Base-by-base conservation (phyloP, 2,113 vertebrate genomes). In the Baryphthengus martii region DNA sequence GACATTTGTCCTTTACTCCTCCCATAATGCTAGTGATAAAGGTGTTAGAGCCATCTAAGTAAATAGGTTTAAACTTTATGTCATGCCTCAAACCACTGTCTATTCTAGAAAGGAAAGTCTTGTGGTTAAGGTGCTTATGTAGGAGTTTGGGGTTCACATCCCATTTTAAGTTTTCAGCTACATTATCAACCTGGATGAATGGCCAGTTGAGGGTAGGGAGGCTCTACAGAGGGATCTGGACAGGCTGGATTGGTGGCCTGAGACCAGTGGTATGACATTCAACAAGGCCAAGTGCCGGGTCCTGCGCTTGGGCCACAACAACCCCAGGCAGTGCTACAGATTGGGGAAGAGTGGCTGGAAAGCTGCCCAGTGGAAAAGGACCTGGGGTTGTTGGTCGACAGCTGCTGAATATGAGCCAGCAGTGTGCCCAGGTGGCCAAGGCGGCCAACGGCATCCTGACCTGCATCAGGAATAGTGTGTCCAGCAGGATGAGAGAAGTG, bases 161-260 rank as follows among this genome's bases (percentile, higher is more conserved):
- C 3, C 10, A 53, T 93, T 85, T 68, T 39, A 35, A 55, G 6
- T 63, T 75, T 75, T 71, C 55, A 75, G 20, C 35, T 78, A 47
- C 26, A 31, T 59, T 17, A 52, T 65, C 62, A 35, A 63, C 39
- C 33, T 39, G 16, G 35, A 28, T 63, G 55, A 47, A 31, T 39
- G 2, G 0, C 31, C 0, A 0, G 17, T 33, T 33, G 37, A 42
- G 14, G n/a, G 44, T n/a, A n/a, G 33, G 33, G 7, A 67, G 21
- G 31, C n/a, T 86, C 61, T 80, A 3, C 68, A 73, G 47, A 37
- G 33, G 33, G 21, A 52, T 73, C 47, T 45, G 53, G 31, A 45
- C 42, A 45, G 29, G 20, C 65, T 45, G 65, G 40, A 66, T 23
- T 24, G 29, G 45, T 33, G 40, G 29, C 13, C 29, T 11, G 7